Conservation (phyloP, 2,797 vertebrate genomes). For the Mycteria americana region DNA sequence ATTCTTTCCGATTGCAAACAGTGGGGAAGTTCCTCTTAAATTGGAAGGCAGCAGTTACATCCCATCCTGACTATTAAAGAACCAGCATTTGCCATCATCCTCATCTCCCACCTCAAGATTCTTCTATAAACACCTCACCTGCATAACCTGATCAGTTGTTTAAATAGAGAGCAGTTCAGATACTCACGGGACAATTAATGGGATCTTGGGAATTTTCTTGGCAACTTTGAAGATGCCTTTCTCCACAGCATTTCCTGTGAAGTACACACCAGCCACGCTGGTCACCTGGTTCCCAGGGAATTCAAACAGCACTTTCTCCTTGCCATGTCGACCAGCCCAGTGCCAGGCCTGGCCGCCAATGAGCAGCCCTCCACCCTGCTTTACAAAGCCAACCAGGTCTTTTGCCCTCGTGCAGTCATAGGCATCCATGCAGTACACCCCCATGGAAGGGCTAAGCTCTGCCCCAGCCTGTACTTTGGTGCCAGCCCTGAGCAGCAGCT, state of each 20-base stretch:
- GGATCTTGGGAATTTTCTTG: slow-evolving; percentile 72
- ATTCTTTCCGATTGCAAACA: background rate
- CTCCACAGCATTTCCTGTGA: slow-evolving; percentile 69
- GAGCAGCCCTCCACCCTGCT: slow-evolving; percentile 69
- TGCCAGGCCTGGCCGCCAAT: slow-evolving; percentile 76
- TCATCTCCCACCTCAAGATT: background rate
- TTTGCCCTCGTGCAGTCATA: slow-evolving; percentile 46
- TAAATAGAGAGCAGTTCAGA: background rate
- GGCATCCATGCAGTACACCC: slow-evolving; percentile 69
- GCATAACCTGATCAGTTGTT: background rate
- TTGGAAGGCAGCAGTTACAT: background rate
- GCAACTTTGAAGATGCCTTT: slow-evolving; percentile 68
- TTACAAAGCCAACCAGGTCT: slow-evolving; percentile 69
- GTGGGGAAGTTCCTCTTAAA: background rate
- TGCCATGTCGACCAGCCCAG: slow-evolving; percentile 60
- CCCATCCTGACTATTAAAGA: background rate
- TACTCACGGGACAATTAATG: slow-evolving; percentile 71
- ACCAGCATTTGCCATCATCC: background rate
- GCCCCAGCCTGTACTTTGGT: slow-evolving; percentile 21
- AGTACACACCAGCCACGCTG: slow-evolving; percentile 73
- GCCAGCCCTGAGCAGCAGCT: slow-evolving; percentile 52
- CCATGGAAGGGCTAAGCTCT: slow-evolving; percentile 36
- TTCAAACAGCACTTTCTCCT: slow-evolving; percentile 66
- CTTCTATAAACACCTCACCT: background rate
- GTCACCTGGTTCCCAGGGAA: slow-evolving; percentile 78